phyloP scores from a whole-genome alignment of 1,140 invertebrate species.

The Conopomorpha cramerella region DNA sequence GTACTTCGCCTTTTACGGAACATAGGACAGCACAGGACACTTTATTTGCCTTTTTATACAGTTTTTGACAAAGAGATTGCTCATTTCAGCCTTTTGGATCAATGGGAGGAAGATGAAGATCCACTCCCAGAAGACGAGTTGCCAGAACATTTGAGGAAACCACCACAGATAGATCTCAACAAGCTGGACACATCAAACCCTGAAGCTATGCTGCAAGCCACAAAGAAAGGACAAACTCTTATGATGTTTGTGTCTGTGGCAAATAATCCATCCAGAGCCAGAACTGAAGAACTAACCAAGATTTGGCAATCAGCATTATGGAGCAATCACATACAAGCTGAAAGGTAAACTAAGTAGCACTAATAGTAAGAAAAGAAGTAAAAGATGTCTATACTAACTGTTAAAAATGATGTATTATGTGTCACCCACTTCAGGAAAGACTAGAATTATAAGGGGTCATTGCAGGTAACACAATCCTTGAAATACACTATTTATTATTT shows the following conservation, averaged over 20 bases:
- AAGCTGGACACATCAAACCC: slow-evolving; percentile 79
- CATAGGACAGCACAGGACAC: too few relatives aligned
- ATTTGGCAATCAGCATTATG: slow-evolving; percentile 92
- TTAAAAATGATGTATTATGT: too few relatives aligned
- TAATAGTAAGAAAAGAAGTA: too few relatives aligned
- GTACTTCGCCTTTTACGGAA: too few relatives aligned
- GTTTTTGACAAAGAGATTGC: too few relatives aligned
- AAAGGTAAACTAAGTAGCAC: slow-evolving; percentile 73
- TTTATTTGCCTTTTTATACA: too few relatives aligned
- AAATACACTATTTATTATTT: slow-evolving; percentile 24
- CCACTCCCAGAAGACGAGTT: slow-evolving; percentile 91
- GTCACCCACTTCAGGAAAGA: too few relatives aligned
- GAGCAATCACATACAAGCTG: slow-evolving; percentile 94
- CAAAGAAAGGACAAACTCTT: slow-evolving; percentile 92
- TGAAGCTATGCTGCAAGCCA: slow-evolving; percentile 81
- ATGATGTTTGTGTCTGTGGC: slow-evolving; percentile 95
- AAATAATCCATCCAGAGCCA: slow-evolving; percentile 73
- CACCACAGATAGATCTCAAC: slow-evolving; percentile 78
- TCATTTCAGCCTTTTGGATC: slow-evolving; percentile 91
- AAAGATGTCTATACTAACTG: too few relatives aligned
- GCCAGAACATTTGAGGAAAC: slow-evolving; percentile 85
- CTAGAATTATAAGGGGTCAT: too few relatives aligned
- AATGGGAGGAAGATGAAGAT: slow-evolving; percentile 99
- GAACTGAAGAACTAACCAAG: slow-evolving; percentile 84
- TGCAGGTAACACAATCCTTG: too few relatives aligned